Evolutionary conservation across 2,797 vertebrate genomes (phyloP).

Genomic region (Pogoniulus pusillus): DNA sequence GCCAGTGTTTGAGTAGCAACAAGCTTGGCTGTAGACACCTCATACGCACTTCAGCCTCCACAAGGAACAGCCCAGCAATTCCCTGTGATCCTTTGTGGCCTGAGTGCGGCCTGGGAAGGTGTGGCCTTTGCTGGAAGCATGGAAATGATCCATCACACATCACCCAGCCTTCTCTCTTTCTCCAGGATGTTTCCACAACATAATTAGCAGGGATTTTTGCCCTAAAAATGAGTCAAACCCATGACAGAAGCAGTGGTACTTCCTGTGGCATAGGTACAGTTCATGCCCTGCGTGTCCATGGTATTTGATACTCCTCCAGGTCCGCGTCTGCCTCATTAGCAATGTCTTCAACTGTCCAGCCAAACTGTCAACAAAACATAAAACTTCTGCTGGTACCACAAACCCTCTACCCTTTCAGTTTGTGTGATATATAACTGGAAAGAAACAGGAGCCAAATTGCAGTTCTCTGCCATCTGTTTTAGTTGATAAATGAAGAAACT

Average conservation of each 20-base stretch:
- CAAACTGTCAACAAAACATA: conserved; percentile 14
- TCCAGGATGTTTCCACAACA: not conserved
- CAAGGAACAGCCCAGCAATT: not conserved
- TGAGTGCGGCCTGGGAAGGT: no score
- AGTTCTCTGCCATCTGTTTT: conserved; percentile 40
- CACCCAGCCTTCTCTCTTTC: not conserved
- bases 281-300: accelerated
- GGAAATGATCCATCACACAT: not conserved
- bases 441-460: conserved; percentile 3
- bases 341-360: not conserved
- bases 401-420: not conserved
- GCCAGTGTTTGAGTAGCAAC: no score
- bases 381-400: not conserved
- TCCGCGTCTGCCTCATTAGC: not conserved
- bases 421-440: not conserved
- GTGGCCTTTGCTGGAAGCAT: no score
- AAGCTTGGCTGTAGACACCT: not conserved
- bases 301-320: not conserved
- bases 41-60: not conserved
- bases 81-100: no score
- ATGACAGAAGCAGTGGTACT: not conserved
- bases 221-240: not conserved
- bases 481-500: conserved; percentile 56
- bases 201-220: not conserved
- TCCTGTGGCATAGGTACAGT: not conserved